Conservation (phyloP, 2,797 vertebrate genomes). For the Meda fulgida region DNA sequence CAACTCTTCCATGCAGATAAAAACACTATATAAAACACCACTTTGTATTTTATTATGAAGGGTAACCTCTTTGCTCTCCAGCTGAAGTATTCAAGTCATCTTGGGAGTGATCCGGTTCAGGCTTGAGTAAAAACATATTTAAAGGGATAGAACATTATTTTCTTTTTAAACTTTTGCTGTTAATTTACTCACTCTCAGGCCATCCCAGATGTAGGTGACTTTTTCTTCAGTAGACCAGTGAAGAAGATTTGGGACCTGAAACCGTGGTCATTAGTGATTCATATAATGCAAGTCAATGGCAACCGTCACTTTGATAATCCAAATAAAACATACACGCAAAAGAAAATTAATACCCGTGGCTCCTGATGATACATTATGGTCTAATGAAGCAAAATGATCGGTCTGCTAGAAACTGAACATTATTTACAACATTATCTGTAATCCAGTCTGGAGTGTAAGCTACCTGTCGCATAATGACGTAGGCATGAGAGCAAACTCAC, state of each 20-base stretch:
- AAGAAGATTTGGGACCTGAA: not conserved
- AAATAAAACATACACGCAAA: not conserved
- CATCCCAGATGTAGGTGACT: not conserved
- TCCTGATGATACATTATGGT: not conserved
- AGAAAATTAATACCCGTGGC: not conserved
- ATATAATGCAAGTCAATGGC: not conserved
- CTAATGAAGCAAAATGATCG: not conserved
- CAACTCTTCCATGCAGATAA: not conserved
- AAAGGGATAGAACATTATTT: not conserved
- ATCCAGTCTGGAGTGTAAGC: not conserved
- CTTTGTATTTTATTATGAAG: no score
- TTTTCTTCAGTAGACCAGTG: not conserved
- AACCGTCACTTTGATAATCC: not conserved
- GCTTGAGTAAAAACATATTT: not conserved
- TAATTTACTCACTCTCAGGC: not conserved
- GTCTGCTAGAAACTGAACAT: not conserved
- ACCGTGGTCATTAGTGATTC: not conserved
- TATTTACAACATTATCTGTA: not conserved
- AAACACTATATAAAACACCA: not conserved
- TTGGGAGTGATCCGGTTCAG: not conserved
- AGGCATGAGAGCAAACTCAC: not conserved
- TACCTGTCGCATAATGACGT: not conserved
- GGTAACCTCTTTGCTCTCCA: slow-evolving; percentile 43
- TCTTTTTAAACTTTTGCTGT: not conserved
- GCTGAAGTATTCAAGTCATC: slow-evolving; percentile 8